Evolutionary conservation across 2,113 vertebrate species (phyloP).

Genomic region (Pseudopipra pipra): DNA sequence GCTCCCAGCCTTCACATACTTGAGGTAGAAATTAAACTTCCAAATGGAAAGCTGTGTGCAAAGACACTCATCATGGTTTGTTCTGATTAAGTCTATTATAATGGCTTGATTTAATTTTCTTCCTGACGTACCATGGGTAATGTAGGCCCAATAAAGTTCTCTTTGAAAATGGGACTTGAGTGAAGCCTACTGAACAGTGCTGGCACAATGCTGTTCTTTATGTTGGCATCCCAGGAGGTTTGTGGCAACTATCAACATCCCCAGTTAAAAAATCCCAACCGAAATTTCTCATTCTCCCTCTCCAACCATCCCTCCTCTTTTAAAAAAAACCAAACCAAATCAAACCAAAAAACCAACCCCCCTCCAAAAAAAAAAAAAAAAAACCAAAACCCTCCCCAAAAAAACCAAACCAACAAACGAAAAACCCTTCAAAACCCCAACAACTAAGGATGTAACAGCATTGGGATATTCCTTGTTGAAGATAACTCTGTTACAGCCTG

Average conservation of each 20-base stretch:
- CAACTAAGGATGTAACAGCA: neutral
- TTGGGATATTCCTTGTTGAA: neutral
- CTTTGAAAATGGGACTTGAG: neutral
- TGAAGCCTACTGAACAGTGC: neutral
- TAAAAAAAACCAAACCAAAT: neutral
- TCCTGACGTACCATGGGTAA: neutral
- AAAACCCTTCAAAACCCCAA: neutral
- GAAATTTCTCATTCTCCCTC: neutral
- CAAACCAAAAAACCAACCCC: neutral
- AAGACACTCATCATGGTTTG: neutral
- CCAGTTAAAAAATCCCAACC: neutral
- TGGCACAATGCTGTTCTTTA: neutral
- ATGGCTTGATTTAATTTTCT: neutral
- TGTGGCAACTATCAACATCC: neutral
- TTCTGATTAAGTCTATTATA: neutral
- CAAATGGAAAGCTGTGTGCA: neutral
- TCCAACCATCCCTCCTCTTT: neutral
- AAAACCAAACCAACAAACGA: neutral
- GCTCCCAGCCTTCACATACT: neutral
- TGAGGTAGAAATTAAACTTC: neutral
- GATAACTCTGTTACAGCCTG: neutral
- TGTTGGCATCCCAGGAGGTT: neutral
- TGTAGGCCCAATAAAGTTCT: neutral
- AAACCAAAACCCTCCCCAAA: neutral
- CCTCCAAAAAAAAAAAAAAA: neutral